phyloP scores from a whole-genome alignment of 92 coral and sea anemone species.

The Porites cylindrica region DNA sequence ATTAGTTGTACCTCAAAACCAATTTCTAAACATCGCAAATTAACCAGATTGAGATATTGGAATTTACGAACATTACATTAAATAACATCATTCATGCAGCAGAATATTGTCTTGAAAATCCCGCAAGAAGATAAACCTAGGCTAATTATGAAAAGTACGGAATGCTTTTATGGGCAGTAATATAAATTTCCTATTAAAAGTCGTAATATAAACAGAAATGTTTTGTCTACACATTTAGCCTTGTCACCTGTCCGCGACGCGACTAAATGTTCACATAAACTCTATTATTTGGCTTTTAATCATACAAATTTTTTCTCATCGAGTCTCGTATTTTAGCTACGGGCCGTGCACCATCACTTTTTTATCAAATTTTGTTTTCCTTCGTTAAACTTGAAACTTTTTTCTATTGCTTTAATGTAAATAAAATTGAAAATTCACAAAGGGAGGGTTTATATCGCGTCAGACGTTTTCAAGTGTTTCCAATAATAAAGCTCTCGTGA shows the following conservation, averaged over 20 bases:
- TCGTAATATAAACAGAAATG: no score
- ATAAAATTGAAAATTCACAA: neutral
- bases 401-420: neutral
- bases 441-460: neutral
- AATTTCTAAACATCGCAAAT: neutral
- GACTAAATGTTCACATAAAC: neutral
- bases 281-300: neutral
- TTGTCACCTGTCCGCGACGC: neutral
- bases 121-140: neutral
- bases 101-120: neutral
- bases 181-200: neutral
- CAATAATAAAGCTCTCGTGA: neutral
- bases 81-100: neutral
- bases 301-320: no score
- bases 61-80: neutral
- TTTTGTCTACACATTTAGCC: neutral
- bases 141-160: neutral
- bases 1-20: no score
- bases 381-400: conserved; percentile 13
- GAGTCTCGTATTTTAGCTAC: no score
- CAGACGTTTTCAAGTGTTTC: neutral
- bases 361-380: neutral
- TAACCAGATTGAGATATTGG: neutral
- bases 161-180: conserved; percentile 1
- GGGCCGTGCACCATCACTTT: no score